These are phyloP conservation scores for Triops cancriformis DNA, from an alignment of 1,140 invertebrate species.

Conservation along the genomic window DNA sequence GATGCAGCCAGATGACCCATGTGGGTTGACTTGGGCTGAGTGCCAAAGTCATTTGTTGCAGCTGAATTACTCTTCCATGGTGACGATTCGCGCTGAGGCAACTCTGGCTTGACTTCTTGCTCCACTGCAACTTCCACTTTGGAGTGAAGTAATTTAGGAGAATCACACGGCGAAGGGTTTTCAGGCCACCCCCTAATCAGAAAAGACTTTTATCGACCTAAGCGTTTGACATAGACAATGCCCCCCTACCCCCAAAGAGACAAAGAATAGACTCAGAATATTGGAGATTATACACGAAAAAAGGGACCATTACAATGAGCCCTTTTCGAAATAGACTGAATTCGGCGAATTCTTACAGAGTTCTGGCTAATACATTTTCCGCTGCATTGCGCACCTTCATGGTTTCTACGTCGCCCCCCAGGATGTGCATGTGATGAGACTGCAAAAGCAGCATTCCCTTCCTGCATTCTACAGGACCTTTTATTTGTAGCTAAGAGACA, in stretches of 20 bases:
- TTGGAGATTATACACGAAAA: background rate
- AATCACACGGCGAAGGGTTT: background rate
- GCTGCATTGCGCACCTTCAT: conserved; percentile 49
- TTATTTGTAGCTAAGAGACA: conserved; percentile 44
- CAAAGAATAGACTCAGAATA: background rate
- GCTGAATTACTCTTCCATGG: background rate
- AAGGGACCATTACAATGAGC: conserved; percentile 1
- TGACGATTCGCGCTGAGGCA: background rate
- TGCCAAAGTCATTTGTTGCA: conserved; percentile 13
- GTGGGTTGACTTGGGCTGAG: conserved; percentile 8
- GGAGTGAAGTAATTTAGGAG: background rate
- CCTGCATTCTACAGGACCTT: conserved; percentile 59
- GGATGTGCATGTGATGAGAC: conserved; percentile 50
- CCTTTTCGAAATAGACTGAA: background rate
- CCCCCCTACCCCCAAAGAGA: background rate
- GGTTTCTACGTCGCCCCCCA: conserved; percentile 66
- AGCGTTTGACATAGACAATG: background rate
- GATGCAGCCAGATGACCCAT: background rate
- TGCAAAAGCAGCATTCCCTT: conserved; percentile 59
- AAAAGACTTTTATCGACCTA: conserved; percentile 14
- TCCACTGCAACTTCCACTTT: conserved; percentile 1
- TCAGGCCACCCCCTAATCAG: conserved; percentile 1
- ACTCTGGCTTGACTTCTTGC: conserved; percentile 9
- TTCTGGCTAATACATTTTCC: conserved; percentile 51
- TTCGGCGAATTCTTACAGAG: conserved; percentile 41